Percentiles rank a stretch among this genome's conserved stretches.
These are phyloP conservation scores for Nasua narica DNA, from an alignment of 2,797 vertebrate species.

Conservation along the genomic window DNA sequence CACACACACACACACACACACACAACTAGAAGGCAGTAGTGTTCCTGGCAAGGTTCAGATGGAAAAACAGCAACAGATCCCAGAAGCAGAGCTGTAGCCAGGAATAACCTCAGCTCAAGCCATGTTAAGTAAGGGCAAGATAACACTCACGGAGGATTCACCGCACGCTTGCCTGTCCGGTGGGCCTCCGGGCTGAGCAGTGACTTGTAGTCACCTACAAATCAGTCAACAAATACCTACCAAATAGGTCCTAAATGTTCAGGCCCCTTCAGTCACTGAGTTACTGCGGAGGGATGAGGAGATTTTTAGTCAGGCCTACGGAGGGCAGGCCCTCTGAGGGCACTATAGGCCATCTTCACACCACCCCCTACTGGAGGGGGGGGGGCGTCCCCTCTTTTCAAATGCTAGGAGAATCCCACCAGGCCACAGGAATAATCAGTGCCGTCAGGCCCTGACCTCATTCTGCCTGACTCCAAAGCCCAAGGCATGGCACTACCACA, in stretches of 20 bases:
- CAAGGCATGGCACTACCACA: neutral
- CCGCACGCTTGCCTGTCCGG: neutral
- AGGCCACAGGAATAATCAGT: neutral
- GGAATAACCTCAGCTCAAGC: constrained; percentile 58
- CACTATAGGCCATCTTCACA: neutral
- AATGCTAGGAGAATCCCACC: neutral
- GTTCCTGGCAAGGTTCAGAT: constrained; percentile 68
- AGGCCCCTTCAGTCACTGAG: neutral
- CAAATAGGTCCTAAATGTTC: neutral
- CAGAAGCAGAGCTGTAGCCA: constrained; percentile 45
- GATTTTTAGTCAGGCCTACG: neutral
- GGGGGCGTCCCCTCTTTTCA: neutral
- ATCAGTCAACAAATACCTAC: neutral
- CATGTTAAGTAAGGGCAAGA: constrained; percentile 28
- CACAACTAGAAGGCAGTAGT: neutral
- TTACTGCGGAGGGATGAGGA: neutral
- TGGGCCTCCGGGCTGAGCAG: neutral
- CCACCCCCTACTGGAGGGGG: neutral
- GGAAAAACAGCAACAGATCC: constrained; percentile 66
- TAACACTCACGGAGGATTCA: neutral
- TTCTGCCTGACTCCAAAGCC: constrained; percentile 31
- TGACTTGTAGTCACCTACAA: neutral
- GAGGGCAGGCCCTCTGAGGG: neutral
- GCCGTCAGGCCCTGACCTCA: neutral
- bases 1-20: neutral